A percentile compares a stretch with the other conserved stretches of the same genome.
phyloP scores from a whole-genome alignment of 1,140 invertebrate genomes.

The Neodiprion lecontei region DNA sequence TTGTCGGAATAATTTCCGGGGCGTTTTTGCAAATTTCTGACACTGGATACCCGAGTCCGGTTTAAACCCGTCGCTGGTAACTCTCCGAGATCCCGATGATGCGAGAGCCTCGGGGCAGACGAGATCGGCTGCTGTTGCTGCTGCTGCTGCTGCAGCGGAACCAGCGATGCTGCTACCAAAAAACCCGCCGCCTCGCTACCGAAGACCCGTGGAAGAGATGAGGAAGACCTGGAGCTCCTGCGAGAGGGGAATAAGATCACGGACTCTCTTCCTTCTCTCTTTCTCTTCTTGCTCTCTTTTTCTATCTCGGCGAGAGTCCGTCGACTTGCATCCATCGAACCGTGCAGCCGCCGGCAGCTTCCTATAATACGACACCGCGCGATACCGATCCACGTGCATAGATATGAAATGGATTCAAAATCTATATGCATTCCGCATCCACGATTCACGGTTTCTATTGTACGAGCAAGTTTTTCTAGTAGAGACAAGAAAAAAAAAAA shows the following conservation, averaged over 20 bases:
- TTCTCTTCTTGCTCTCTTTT: too few relatives aligned
- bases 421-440: too few relatives aligned
- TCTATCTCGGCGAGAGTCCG: neutral
- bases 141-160: constrained; percentile 25
- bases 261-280: too few relatives aligned
- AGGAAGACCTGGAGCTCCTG: constrained; percentile 7
- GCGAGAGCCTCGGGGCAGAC: constrained; percentile 40
- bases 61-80: neutral
- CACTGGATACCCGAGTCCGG: neutral
- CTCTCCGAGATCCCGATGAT: constrained; percentile 18
- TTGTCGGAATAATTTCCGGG: too few relatives aligned
- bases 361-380: neutral
- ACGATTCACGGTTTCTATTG: too few relatives aligned
- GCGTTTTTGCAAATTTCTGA: too few relatives aligned
- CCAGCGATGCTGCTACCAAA: constrained; percentile 51
- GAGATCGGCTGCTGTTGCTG: constrained; percentile 27
- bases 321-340: neutral
- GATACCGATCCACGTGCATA: too few relatives aligned
- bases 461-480: too few relatives aligned
- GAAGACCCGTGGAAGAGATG: constrained; percentile 30
- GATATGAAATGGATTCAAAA: too few relatives aligned
- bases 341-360: neutral
- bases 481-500: too few relatives aligned
- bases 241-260: constrained; percentile 1
- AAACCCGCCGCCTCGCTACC: constrained; percentile 56